phyloP scores from a whole-genome alignment of 2,113 vertebrate genomes.

The Gasterosteus nipponicus region DNA sequence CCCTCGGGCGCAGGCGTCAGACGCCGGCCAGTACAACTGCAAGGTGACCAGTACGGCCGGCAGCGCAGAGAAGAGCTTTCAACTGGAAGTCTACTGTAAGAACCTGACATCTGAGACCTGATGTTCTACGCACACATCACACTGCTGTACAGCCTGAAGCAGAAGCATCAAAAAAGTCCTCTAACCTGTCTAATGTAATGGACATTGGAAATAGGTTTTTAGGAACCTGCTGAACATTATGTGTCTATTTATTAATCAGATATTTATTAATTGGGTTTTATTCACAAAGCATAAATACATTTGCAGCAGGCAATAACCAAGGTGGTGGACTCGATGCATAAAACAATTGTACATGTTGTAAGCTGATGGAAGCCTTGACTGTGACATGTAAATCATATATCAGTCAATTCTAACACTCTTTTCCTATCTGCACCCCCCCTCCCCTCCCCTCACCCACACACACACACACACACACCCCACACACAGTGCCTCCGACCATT shows the following conservation, averaged over 20 bases:
- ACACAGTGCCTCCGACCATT: slow-evolving; percentile 90
- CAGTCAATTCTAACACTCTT: not conserved
- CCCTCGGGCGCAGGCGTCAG: slow-evolving; percentile 83
- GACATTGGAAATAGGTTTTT: not conserved
- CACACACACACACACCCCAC: not conserved
- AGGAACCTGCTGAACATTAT: slow-evolving; percentile 1
- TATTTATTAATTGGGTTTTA: not conserved
- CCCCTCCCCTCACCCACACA: not conserved
- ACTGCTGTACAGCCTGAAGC: not conserved
- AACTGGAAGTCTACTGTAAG: slow-evolving; percentile 91
- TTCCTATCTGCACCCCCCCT: not conserved
- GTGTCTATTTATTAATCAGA: not conserved
- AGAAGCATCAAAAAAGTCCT: slow-evolving; percentile 1
- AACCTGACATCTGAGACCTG: not conserved
- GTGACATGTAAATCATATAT: not conserved
- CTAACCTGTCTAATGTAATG: not conserved
- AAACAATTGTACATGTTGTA: slow-evolving; percentile 11
- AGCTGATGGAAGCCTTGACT: slow-evolving; percentile 9
- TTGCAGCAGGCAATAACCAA: slow-evolving; percentile 13
- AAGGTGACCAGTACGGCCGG: slow-evolving; percentile 86
- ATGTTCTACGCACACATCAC: not conserved
- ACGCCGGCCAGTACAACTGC: slow-evolving; percentile 88
- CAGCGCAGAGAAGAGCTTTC: slow-evolving; percentile 85
- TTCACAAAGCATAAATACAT: slow-evolving; percentile 21
- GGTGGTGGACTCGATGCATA: not conserved